Evolutionary conservation across 2,113 vertebrate species (phyloP), one percentile per base, ranked within the genome.

Genomic region (Oncorhynchus masou): DNA sequence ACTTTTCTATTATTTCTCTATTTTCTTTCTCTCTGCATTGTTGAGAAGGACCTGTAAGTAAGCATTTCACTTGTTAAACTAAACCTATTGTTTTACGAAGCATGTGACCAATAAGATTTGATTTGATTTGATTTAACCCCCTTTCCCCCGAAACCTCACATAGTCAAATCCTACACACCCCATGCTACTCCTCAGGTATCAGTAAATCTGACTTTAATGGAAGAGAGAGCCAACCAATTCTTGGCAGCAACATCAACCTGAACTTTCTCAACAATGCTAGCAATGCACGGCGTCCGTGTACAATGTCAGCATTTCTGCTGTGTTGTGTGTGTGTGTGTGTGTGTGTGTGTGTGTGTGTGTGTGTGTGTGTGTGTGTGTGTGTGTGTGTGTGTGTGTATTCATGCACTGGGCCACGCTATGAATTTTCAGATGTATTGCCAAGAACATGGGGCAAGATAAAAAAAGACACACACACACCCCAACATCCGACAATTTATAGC

Each of bases 171-270:
- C 54, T 11, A 57, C 54, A 57, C 54, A 57, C 19, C 13, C 13
- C 54, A 20, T 57, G 16, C 54, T 45, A 57, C 19, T 20, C 1
- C 13, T 20, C 54, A 57, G 54, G 54, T 57, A 57, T 57, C 54
- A 65, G n/a, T 59, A 74, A 2, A 45, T 45, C 39, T 45, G 39
- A 45, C 9, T 45, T 60, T 57, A 57, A 15, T 57, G 39, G 39
- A 7, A 62, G 49, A 71, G 22, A 59, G 72, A 78, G 80, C 72
- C 78, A 84, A 70, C 22, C 8, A 70, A 77, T 85, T 80, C 70
- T 76, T 80, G 83, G 87, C 75, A 81, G 59, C 5, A 62, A 57
- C 4, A 29, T 57, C 2, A 19, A 68, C 65, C 25, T 79, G 59
- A 71, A 59, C 72, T 59, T 60, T 69, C 27, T 27, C 54, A 72